Evolutionary conservation across 2,888 invertebrate genomes (phyloP), one percentile per base, ranked within the genome.

Genomic region (Diarsia brunnea): DNA sequence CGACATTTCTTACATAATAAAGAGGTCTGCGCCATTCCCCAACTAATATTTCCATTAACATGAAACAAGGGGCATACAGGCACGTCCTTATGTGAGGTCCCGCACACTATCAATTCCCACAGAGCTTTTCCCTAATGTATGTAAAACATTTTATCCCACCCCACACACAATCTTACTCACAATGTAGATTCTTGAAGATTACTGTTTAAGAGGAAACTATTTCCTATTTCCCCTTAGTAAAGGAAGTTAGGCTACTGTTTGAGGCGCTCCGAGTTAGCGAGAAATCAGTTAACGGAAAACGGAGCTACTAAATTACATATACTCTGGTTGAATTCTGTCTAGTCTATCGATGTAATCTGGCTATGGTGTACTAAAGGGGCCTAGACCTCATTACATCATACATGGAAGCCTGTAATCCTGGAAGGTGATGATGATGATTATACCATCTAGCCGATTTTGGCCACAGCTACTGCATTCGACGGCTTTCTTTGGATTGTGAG

Each of bases 101-200:
- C 64, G 7, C 78, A 77, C 5, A 58, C 55, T 71, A 71, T 79
- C 55, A 72, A 64, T 75, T 79, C 71, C 76, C 63, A 74, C 63
- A 75, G 74, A 74, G 78, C 79, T 66, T 79, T 70, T 14, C 65
- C 49, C 64, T 79, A 79, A 82, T 78, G 51, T 82, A 86, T 78
- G 82, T 79, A 74, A 84, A 86, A 82, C 67, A 27, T 77, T 80
- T 73, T 71, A 82, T 68, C 73, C 71, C 49, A 69, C 69, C 79
- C 64, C 60, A 73, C 75, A 84, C 76, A 73, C 69, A 75, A 75
- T 82, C 76, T 72, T 75, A 75, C 72, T 69, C 68, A 63, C 74
- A 78, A 74, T 75, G 73, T 73, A 79, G 70, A 70, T 66, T 78
- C 76, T 72, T 67, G 64, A 69, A 77, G 69, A 79, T 79, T 77